Evolutionary conservation across 2,888 invertebrate genomes (phyloP), one percentile per base, ranked within the genome.

Genomic region (Eurytoma adleriae): DNA sequence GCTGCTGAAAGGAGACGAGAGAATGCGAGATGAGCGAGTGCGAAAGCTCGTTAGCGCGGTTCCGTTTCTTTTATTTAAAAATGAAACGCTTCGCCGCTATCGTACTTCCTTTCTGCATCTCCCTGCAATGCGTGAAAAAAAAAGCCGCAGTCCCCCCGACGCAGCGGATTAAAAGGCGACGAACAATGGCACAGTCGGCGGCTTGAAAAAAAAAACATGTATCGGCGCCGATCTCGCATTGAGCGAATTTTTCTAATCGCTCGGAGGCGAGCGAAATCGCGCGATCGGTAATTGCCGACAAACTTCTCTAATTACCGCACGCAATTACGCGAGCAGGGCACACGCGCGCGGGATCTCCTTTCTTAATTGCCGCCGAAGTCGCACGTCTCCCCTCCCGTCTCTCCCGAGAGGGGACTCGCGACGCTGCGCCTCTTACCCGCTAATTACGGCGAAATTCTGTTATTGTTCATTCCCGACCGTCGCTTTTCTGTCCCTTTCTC

Each of bases 281-380:
- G 16, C 54, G 20, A 62, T 52, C 5, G 85, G 85, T 87, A 86
- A 87, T 87, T 88, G 86, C 86, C 86, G 87, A 86, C 87, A 88
- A 88, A 87, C 87, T 84, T 86, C 85, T 86, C 86, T 88, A 90
- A 90, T 79, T 79, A 82, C 78, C 78, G 75, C 75, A 61, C 72
- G 78, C 56, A 69, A 77, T 77, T 76, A 71, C 54, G 57, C 64
- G 52, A 62, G 66, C 61, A 72, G 57, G 56, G 70, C 67, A 52
- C 66, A 78, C 79, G 78, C 79, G 78, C 79, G 83, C 86, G 84
- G 86, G 85, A 88, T 87, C 87, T 86, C 85, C 83, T 85, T n/a
- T 85, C 84, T 87, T 87, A 87, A 88, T 89, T 87, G 88, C 59
- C 40, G 48, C 56, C 54, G 40, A 24, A 30, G 54, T 54, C 27